Evolutionary conservation across 2,797 vertebrate species (phyloP), one percentile per base, ranked within the genome.

Genomic region (Pangasius djambal): DNA sequence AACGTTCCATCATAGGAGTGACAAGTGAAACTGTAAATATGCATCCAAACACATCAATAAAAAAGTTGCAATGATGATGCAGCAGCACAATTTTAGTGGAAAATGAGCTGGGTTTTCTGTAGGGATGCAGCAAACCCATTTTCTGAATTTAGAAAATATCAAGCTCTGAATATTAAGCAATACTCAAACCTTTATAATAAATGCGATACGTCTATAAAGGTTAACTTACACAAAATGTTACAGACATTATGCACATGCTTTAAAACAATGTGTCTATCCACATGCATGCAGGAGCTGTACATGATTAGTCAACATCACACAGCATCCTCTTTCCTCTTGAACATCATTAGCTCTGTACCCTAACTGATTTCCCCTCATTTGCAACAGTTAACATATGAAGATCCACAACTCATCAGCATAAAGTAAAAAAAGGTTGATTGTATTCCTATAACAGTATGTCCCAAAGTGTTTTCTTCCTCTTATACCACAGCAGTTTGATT

Each of bases 1-100:
- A 89, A 74, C 55, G 10, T 44, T 81, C 52, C 37, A 72, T 57
- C 15, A 85, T 84, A 59, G 75, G 74, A 55, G 69, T 90, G 82
- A 90, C 85, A 87, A 52, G 28, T 63, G 83, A 78, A 83, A 83
- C 69, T 69, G 61, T 86, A 83, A 86, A 91, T 86, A 86, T 87
- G 40, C 28, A 77, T 69, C 55, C n/a, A 37, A 65, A 79, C 63
- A 88, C 81, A 83, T 77, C 77, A 77, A 59, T 37, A 83, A 77
- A 75, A 75, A 65, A 77, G 85, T 75, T 31, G 37, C 25, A 25
- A 50, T 74, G 50, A 72, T 86, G 67, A 55, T 74, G 82, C 59
- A 65, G 82, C 28, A 65, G 40, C 2, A n/a, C 18, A 59, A 0
- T 82, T 82, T 82, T 37, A 59, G 59, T 48, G 25, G 40, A n/a